Evolutionary conservation across 2,113 vertebrate genomes (phyloP).

Genomic region (Larimichthys crocea): DNA sequence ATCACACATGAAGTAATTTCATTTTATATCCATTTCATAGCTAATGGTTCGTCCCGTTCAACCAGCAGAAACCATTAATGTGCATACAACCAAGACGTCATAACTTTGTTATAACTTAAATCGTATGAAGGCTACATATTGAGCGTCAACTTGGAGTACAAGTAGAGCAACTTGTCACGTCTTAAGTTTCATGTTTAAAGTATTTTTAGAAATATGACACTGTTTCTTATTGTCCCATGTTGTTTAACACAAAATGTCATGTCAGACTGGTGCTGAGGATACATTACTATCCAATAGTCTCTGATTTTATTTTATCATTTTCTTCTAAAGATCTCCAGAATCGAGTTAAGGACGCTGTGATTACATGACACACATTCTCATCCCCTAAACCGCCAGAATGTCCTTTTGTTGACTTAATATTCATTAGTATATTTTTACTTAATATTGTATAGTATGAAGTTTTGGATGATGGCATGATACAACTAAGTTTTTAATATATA

Average conservation of each 20-base stretch:
- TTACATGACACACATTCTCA: not conserved
- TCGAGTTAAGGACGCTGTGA: too few species aligned
- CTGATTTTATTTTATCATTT: not conserved
- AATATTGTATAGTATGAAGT: not conserved
- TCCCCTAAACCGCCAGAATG: not conserved
- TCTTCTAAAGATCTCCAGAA: not conserved
- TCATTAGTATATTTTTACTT: not conserved
- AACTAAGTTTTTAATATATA: not conserved
- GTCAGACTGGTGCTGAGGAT: not conserved
- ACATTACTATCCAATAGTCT: not conserved
- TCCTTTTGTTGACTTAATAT: not conserved
- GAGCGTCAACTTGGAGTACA: not conserved
- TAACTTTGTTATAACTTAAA: not conserved
- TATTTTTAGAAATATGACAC: not conserved
- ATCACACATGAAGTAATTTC: conserved; percentile 60
- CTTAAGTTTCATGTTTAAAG: not conserved
- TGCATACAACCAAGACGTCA: conserved; percentile 1
- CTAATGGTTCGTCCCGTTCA: conserved; percentile 51
- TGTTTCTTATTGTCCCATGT: not conserved
- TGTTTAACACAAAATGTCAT: not conserved
- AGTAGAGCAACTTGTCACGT: not conserved
- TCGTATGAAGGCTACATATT: not conserved
- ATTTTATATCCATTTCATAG: conserved; percentile 62
- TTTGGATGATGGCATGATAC: not conserved
- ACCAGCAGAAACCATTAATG: conserved; percentile 31